Base-by-base conservation (phyloP, 2,888 invertebrate species). In the Teinopalpus imperialis region DNA sequence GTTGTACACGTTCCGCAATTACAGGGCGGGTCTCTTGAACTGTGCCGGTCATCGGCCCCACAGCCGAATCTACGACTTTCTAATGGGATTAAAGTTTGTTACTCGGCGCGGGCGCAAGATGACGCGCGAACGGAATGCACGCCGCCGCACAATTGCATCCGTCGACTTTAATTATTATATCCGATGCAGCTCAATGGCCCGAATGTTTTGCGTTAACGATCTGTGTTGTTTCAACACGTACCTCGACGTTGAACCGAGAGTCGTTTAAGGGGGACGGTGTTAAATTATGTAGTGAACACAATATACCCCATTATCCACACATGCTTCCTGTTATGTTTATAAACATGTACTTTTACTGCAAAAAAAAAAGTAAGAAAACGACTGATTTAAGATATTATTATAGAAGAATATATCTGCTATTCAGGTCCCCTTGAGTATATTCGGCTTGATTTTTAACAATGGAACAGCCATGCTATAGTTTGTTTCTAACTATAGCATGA, bases 11-110 rank as follows among this genome's bases (percentile, higher is more conserved):
- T 66, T 69, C 53, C 53, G 60, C 62, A 65, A 73, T 71, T 73
- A 65, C 74, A 78, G 75, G 77, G 80, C 70, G 72, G 69, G 68
- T 64, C 64, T 59, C 65, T 54, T 66, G 65, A 73, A 69, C 64
- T 71, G 73, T 67, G 70, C 61, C 70, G 81, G 81, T 77, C 82
- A 68, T 65, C 68, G 81, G 66, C 73, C 80, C 59, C 65, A 52
- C 53, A 57, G 67, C 70, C 77, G 71, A 85, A 83, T 77, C 76
- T 73, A 70, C 63, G 61, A 83, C 87, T 87, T 88, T 87, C 86
- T 86, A 86, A 81, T 76, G 69, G 73, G 69, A 78, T 74, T 77
- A 73, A 69, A 77, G 61, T 71, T 72, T 61, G 66, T 63, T 69
- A 63, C 63, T 50, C 57, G 35, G 63, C 66, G 62, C 64, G 53